A percentile compares a stretch with the other conserved stretches of the same genome.
Conservation (phyloP, 23 tunicate genomes). For the Trididemnum miniatum region DNA sequence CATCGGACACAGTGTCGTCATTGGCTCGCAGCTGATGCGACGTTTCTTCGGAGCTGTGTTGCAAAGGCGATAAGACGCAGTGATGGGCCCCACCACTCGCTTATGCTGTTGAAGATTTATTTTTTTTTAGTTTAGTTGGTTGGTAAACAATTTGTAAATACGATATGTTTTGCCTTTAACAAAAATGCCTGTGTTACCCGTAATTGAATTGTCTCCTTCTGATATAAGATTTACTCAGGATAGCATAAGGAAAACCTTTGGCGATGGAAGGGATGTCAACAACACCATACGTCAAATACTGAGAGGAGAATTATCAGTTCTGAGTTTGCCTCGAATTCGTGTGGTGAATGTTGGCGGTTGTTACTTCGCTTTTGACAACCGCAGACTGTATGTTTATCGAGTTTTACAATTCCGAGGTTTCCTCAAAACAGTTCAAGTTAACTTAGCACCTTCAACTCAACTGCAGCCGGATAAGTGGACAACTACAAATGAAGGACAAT, state of each 20-base stretch:
- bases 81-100: too few relatives aligned
- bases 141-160: too few relatives aligned
- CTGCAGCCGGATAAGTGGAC: background rate
- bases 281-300: slow-evolving; percentile 1
- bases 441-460: background rate
- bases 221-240: slow-evolving; percentile 47
- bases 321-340: slow-evolving; percentile 21
- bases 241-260: slow-evolving; percentile 1
- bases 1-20: too few relatives aligned
- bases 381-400: slow-evolving; percentile 25
- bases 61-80: too few relatives aligned
- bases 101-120: too few relatives aligned
- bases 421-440: background rate
- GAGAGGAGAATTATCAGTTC: background rate
- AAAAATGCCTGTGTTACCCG: too few relatives aligned
- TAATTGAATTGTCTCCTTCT: slow-evolving; percentile 20
- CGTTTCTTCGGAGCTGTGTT: too few relatives aligned
- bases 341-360: slow-evolving; percentile 21
- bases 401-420: slow-evolving; percentile 1
- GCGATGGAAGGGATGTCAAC: slow-evolving; percentile 13
- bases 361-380: slow-evolving; percentile 44
- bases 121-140: too few relatives aligned
- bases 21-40: too few relatives aligned
- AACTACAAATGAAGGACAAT: slow-evolving; percentile 1
- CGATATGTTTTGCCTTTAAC: too few relatives aligned